Conservation (phyloP, 2,888 invertebrate genomes). For the Nomada fabriciana region DNA sequence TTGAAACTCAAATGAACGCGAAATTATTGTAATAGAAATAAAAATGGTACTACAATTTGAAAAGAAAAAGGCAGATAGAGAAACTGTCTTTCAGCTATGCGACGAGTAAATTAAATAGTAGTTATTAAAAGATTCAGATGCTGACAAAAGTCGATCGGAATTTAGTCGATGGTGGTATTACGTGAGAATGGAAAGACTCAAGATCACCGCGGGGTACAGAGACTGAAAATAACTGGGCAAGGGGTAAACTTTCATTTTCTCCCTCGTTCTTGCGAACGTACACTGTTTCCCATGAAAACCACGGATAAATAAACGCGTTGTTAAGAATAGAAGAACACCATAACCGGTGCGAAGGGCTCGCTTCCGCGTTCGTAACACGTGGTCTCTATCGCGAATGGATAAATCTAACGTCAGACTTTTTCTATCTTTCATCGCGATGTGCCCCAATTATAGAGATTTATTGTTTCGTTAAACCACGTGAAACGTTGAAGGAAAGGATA, state of each 20-base stretch:
- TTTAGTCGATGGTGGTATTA: background rate
- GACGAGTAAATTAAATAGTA: no score
- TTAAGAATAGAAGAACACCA: constrained; percentile 64
- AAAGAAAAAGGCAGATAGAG: no score
- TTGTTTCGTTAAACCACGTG: background rate
- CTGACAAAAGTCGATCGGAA: background rate
- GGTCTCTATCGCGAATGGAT: constrained; percentile 30
- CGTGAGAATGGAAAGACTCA: constrained; percentile 11
- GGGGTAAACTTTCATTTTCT: constrained; percentile 58
- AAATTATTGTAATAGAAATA: no score
- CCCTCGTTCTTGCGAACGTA: constrained; percentile 22
- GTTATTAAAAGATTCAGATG: no score
- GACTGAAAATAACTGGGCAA: constrained; percentile 49
- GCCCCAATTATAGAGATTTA: no score
- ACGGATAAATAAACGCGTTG: constrained; percentile 60
- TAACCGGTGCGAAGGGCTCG: constrained; percentile 41
- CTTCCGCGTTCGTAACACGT: constrained; percentile 60
- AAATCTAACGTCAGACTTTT: background rate
- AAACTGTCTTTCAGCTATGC: no score
- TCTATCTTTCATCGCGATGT: no score
- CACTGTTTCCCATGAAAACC: constrained; percentile 50
- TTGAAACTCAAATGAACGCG: no score
- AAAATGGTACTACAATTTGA: no score
- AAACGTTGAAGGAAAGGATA: background rate
- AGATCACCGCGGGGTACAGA: constrained; percentile 6